Conservation (phyloP, 2,888 invertebrate species). For the Nebria salina region DNA sequence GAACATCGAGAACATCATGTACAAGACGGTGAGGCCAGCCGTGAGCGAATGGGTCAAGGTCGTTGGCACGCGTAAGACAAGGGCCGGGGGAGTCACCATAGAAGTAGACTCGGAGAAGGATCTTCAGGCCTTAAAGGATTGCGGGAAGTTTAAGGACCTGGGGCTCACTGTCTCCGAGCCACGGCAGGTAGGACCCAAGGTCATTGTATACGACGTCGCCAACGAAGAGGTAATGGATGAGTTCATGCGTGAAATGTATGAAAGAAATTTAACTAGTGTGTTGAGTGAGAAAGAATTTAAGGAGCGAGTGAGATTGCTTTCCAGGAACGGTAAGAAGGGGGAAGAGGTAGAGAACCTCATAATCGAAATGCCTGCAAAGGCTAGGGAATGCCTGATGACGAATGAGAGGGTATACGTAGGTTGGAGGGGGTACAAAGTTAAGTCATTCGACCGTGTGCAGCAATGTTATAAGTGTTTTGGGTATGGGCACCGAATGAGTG, state of each 20-base stretch:
- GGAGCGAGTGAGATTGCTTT: not conserved
- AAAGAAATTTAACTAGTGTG: not conserved
- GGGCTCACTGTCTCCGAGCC: not conserved
- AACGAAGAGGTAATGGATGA: not conserved
- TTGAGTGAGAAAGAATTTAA: not conserved
- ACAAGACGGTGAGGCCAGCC: not conserved
- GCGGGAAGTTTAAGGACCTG: not conserved
- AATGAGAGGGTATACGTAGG: not conserved
- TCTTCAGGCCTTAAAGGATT: not conserved
- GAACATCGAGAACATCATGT: too few species aligned
- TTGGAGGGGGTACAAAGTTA: not conserved
- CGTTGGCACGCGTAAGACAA: not conserved
- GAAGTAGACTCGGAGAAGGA: not conserved
- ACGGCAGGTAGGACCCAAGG: not conserved
- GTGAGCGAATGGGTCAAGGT: not conserved
- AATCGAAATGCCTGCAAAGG: not conserved
- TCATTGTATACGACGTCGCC: not conserved
- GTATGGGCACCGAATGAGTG: too few species aligned
- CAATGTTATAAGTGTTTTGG: not conserved
- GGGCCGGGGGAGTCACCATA: not conserved
- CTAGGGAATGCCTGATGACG: not conserved
- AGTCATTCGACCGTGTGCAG: not conserved
- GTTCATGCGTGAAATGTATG: slow-evolving; percentile 4
- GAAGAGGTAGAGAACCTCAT: not conserved
- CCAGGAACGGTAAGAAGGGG: not conserved